Percentiles rank a stretch among this genome's conserved stretches.
Conservation (phyloP, 2,888 invertebrate genomes). For the Dexiosoma caninum region DNA sequence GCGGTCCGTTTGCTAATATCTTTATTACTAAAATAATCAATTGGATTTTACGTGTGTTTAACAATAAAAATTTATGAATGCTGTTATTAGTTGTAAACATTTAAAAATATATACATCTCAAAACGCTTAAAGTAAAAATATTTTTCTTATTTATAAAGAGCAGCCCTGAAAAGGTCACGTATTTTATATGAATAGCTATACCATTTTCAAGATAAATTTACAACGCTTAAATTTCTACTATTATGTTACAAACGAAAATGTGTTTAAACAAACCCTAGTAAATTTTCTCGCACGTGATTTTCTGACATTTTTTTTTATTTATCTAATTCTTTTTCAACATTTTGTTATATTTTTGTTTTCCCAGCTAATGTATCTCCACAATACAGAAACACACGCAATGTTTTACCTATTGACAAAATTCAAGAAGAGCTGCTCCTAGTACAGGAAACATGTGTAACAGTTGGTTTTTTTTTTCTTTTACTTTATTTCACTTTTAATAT, state of each 20-base stretch:
- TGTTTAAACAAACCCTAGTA: slow-evolving; percentile 13
- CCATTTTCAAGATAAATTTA: not conserved
- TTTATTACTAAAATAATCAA: slow-evolving; percentile 24
- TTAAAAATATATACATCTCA: not conserved
- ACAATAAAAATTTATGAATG: slow-evolving; percentile 23
- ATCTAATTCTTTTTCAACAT: slow-evolving; percentile 16
- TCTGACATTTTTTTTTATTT: slow-evolving; percentile 19
- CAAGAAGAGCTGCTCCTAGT: slow-evolving; percentile 18
- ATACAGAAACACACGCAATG: not conserved
- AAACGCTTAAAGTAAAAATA: too few species aligned
- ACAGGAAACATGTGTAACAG: slow-evolving; percentile 43
- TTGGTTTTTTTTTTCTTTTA: slow-evolving; percentile 31
- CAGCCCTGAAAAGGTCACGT: slow-evolving; percentile 59
- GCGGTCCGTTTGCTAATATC: not conserved
- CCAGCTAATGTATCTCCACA: slow-evolving; percentile 19
- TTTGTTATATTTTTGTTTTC: slow-evolving; percentile 37
- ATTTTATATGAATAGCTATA: slow-evolving; percentile 36
- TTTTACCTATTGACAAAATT: not conserved
- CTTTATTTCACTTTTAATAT: slow-evolving; percentile 52
- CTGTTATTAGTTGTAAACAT: not conserved
- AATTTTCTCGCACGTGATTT: slow-evolving; percentile 64
- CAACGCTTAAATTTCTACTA: not conserved
- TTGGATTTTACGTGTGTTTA: slow-evolving; percentile 56
- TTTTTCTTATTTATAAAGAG: slow-evolving; percentile 12
- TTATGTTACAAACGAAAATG: slow-evolving; percentile 17